Evolutionary conservation across 30 jellyfish, hydroid and myxozoan genomes (phyloP), one percentile per base, ranked within the genome.

Genomic region (Pseudorhiza aurosa): DNA sequence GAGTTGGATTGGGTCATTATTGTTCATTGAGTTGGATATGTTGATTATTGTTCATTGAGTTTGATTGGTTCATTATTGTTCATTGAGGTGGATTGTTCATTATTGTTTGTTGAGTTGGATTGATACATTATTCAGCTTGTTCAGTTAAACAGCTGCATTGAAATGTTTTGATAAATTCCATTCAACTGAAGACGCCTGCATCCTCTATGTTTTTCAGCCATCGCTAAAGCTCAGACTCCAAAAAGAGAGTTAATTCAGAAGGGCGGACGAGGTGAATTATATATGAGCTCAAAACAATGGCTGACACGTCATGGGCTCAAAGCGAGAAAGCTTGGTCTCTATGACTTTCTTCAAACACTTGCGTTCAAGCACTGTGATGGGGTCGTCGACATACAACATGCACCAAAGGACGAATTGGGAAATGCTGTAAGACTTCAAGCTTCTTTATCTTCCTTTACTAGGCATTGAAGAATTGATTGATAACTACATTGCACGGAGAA

Each of bases 211-310:
- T 49, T 80, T 31, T 8, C 31, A 82, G 94, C 85, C 4, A 73
- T 77, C 45, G 71, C 87, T 4, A 72, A 82, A 35, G 75, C 94
- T 1, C 64, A 25, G 75, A 37, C 35, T n/a, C 83, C 76, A 12
- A 80, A 80, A 40, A 39, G 19, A 9, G 91, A 80, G 35, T 21
- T 43, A 4, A 58, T 62, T 8, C 58, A 39, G 17, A 63, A 29
- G n/a, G 77, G 46, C 50, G 79, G n/a, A 17, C 70, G 47, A 45
- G 91, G 87, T 4, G 98, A 91, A 56, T 21, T 84, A 46, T 83
- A 85, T 72, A 84, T 91, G 96, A 75, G 96, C 17, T 91, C 99
- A 27, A 93, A 85, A 53, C 94, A 93, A 32, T 93, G 99, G 99
- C 88, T 93, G 8, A 65, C 55, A 6, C 82, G 78, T 17, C 90